Evolutionary conservation across 2,888 invertebrate species (phyloP), one percentile per base, ranked within the genome.

Genomic region (Tribolium freemani): DNA sequence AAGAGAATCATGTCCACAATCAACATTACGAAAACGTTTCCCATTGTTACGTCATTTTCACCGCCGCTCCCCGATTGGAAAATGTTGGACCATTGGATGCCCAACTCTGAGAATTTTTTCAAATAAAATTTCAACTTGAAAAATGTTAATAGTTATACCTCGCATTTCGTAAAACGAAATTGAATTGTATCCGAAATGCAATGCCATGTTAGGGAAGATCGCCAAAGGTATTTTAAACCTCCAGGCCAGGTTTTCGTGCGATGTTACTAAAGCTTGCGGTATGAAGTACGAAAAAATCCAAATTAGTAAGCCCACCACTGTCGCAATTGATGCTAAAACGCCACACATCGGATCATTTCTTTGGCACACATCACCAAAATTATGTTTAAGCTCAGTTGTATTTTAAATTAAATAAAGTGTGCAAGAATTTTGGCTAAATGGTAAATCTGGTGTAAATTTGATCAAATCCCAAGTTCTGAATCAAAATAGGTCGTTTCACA

Each of bases 1-100:
- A 89, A 90, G n/a, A 92, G 38, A 5, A 89, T 21, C 3, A 86
- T 84, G 77, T 90, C 89, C 1, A 88, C 56, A 4, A 89, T 71
- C 57, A 91, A 80, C 87, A 89, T 89, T 8, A 88, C 30, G 72
- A 89, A 83, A 10, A 88, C 83, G 58, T 83, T 79, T 3, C 80
- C 79, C 82, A 87, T 82, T 11, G 84, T 81, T 9, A 86, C 74
- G 58, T 85, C 85, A 54, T 84, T 80, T 0, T 67, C 53, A 45
- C 83, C 81, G 8, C 82, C 82, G 68, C 77, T 82, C 11, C 84
- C 86, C 5, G 84, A 78, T 56, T 80, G 20, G 54, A 86, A 86
- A n/a, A 88, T 76, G 75, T 88, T 89, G 9, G 74, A 79, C 88
- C 88, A 89, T 50, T 85, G 84, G 51, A 87, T 78, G 51, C 89